These are phyloP conservation scores for Nephrocerus scutellatus DNA, from an alignment of 2,888 invertebrate genomes.

Conservation along the genomic window DNA sequence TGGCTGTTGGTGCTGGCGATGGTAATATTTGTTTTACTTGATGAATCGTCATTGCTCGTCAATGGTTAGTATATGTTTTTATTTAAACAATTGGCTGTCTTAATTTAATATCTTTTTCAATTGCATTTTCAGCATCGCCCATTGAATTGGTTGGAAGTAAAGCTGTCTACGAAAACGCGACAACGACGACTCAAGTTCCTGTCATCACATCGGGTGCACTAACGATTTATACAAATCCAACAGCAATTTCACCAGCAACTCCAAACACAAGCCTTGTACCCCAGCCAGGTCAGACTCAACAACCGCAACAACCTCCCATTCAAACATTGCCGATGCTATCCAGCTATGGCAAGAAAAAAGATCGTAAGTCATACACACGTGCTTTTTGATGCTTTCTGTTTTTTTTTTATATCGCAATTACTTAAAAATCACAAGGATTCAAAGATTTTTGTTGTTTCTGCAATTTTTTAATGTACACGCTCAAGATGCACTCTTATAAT, in stretches of 20 bases:
- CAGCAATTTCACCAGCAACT: neutral
- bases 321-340: slow-evolving; percentile 21
- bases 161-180: slow-evolving; percentile 9
- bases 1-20: too few species aligned
- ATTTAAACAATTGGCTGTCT: too few species aligned
- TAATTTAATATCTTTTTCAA: neutral
- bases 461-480: too few species aligned
- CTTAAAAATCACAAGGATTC: neutral
- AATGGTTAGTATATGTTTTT: too few species aligned
- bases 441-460: slow-evolving; percentile 1
- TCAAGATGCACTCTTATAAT: too few species aligned
- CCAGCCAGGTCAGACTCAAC: slow-evolving; percentile 5
- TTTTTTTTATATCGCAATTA: slow-evolving; percentile 1
- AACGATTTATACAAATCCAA: slow-evolving; percentile 1
- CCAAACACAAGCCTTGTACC: slow-evolving; percentile 13
- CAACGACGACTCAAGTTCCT: slow-evolving; percentile 1
- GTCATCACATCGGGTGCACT: slow-evolving; percentile 11
- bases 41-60: too few species aligned
- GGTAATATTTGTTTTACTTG: too few species aligned
- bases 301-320: slow-evolving; percentile 11
- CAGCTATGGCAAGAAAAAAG: slow-evolving; percentile 22
- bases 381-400: neutral
- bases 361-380: slow-evolving; percentile 21
- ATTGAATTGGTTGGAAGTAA: slow-evolving; percentile 31
- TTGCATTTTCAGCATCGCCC: slow-evolving; percentile 28